Evolutionary conservation across 2,888 invertebrate genomes (phyloP), one percentile per base, ranked within the genome.

Genomic region (Limnephilus rhombicus): DNA sequence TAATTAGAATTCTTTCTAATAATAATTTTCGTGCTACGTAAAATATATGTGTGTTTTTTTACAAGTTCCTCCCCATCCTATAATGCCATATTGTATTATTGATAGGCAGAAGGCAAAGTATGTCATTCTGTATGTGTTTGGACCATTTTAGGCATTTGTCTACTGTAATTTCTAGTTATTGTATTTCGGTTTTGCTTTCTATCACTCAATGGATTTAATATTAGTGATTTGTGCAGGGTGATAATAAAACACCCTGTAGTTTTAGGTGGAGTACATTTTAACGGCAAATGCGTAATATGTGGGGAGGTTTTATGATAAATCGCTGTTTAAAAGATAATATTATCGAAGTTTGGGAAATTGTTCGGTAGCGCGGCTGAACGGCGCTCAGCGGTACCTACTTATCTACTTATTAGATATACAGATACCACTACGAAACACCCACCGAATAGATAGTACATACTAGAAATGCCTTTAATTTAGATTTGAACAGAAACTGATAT

Each of bases 281-380:
- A 37, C 37, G 18, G 83, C 83, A 83, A 41, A 83, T 68, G 68
- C 68, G 68, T 68, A 68, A 68, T 83, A 83, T 37, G 83, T 83
- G 11, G 83, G 83, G 82, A 41, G 18, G 31, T 83, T 83, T 83
- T 83, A 83, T 83, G 83, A 83, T 83, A 83, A 83, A 83, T 83
- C 83, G 83, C 37, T 83, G 37, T 83, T 83, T 24, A 41, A 83
- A 83, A 83, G 83, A 83, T 83, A 83, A 83, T 41, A 83, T 83
- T 83, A 83, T 83, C 83, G 24, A 83, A 83, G 83, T 83, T 83
- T 83, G 5, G 83, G 41, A 83, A 83, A 24, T 83, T 83, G 83
- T 83, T 83, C 9, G 68, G 68, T 9, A 68, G 11, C 24, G 68
- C 68, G 68, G 68, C 24, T 68, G 68, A 68, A 68, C 68, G 68